phyloP scores from a whole-genome alignment of 1,140 invertebrate genomes.

The Pogonomyrmex californicus region DNA sequence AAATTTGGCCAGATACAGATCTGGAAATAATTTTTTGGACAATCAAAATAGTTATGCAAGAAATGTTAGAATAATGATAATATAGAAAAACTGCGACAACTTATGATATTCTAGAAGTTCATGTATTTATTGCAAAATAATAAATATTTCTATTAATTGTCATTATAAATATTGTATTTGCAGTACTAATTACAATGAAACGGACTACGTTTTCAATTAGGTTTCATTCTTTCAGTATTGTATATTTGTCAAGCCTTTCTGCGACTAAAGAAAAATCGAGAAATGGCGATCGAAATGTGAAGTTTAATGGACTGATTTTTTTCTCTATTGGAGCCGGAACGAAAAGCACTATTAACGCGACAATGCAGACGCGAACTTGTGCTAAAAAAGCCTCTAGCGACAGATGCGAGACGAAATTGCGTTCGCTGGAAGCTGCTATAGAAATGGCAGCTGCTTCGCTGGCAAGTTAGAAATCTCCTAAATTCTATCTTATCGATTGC shows the following conservation, averaged over 20 bases:
- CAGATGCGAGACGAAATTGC: constrained; percentile 78
- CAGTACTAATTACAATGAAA: background rate
- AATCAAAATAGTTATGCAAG: too few species aligned
- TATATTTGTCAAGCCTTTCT: background rate
- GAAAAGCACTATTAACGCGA: constrained; percentile 1
- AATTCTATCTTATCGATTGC: constrained; percentile 79
- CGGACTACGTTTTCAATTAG: background rate
- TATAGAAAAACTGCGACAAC: too few species aligned
- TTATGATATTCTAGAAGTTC: background rate
- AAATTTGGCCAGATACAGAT: too few species aligned
- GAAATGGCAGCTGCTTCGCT: constrained; percentile 72
- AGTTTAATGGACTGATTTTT: constrained; percentile 38
- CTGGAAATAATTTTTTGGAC: too few species aligned
- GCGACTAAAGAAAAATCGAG: background rate
- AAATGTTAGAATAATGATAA: too few species aligned
- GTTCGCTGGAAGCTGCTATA: constrained; percentile 54
- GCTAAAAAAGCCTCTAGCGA: constrained; percentile 74
- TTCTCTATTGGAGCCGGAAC: background rate
- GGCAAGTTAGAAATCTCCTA: constrained; percentile 82
- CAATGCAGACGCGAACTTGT: background rate
- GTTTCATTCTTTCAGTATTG: background rate
- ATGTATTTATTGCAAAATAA: background rate
- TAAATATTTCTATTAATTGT: background rate
- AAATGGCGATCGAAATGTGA: constrained; percentile 20
- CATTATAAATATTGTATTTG: background rate